A percentile compares a stretch with the other conserved stretches of the same genome.
These are phyloP conservation scores for Crioceris asparagi DNA, from an alignment of 2,888 invertebrate species.

Conservation along the genomic window DNA sequence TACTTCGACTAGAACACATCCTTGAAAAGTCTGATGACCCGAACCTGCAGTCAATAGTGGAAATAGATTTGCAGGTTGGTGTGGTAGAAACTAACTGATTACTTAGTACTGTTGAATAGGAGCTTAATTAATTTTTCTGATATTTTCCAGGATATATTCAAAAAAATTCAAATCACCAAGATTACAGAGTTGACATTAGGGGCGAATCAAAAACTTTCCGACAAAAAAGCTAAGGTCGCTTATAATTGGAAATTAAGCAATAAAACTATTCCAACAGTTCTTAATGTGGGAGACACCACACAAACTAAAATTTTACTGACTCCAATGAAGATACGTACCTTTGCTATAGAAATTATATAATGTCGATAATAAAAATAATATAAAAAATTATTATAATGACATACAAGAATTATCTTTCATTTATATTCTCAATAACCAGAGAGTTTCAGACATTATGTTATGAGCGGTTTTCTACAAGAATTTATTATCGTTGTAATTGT, in stretches of 20 bases:
- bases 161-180: conserved; percentile 18
- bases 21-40: conserved; percentile 42
- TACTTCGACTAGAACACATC: conserved; percentile 50
- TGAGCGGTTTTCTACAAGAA: too few species aligned
- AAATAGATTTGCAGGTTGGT: conserved; percentile 40
- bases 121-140: too few species aligned
- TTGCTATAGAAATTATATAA: too few species aligned
- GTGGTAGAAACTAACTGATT: too few species aligned
- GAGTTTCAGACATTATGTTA: too few species aligned
- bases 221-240: conserved; percentile 25
- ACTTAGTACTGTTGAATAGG: too few species aligned
- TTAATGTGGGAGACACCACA: conserved; percentile 1
- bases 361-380: too few species aligned
- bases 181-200: conserved; percentile 22
- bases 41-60: conserved; percentile 33
- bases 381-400: too few species aligned
- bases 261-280: conserved; percentile 2
- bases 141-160: not conserved
- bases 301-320: conserved; percentile 38
- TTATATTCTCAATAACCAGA: too few species aligned
- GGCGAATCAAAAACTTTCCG: conserved; percentile 18
- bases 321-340: conserved; percentile 25
- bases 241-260: conserved; percentile 9
- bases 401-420: too few species aligned
- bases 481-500: too few species aligned